Percentiles rank a stretch among this genome's conserved stretches.
Evolutionary conservation across 2,113 vertebrate species (phyloP).

Genomic region (sheep (Ovis aries)): DNA sequence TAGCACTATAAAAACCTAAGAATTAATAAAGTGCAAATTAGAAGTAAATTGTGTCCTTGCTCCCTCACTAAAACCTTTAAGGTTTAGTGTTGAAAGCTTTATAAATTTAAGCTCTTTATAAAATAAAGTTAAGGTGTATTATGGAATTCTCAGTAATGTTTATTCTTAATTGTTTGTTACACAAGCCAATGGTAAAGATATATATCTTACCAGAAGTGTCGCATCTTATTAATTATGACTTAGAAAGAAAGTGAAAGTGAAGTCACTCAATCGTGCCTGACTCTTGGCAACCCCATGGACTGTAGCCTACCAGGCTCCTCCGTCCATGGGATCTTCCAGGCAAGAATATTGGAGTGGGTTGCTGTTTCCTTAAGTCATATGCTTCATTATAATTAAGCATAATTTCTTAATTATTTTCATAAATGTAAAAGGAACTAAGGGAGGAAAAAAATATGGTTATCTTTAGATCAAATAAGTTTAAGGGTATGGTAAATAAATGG

Average conservation of each 20-base stretch:
- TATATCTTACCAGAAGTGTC: neutral
- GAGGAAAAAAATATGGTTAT: neutral
- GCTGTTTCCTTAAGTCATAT: neutral
- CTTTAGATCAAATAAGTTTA: neutral
- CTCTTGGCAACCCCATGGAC: neutral
- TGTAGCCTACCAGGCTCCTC: neutral
- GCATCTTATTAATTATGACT: neutral
- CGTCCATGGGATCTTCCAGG: neutral
- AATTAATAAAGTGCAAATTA: neutral
- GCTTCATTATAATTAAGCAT: neutral
- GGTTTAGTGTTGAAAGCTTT: neutral
- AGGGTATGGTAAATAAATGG: neutral
- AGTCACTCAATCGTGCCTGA: neutral
- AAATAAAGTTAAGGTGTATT: neutral
- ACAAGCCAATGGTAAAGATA: neutral
- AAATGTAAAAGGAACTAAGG: neutral
- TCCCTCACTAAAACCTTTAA: neutral
- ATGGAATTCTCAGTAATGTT: neutral
- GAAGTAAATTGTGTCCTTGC: neutral
- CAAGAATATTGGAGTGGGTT: neutral
- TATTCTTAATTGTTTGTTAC: neutral
- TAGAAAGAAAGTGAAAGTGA: neutral
- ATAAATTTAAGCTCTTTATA: neutral
- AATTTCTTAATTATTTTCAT: neutral
- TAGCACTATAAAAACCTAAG: neutral